phyloP scores from a whole-genome alignment of 1,140 invertebrate genomes.

The Cyphomyrmex costatus region DNA sequence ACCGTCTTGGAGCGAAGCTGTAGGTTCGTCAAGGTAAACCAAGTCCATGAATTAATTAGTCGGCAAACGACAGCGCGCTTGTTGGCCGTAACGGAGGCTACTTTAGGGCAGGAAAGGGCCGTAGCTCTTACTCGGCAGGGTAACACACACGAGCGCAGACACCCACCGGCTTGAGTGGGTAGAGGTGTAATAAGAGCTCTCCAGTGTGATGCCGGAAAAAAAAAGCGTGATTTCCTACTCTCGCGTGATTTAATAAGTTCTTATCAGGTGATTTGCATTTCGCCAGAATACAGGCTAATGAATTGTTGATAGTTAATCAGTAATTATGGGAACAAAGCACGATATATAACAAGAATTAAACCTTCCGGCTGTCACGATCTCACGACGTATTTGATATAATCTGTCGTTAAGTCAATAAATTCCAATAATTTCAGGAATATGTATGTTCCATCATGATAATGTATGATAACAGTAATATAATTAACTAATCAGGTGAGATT shows the following conservation, averaged over 20 bases:
- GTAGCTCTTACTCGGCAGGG: conserved; percentile 14
- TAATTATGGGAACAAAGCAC: conserved; percentile 7
- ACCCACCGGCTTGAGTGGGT: conserved; percentile 12
- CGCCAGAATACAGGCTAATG: conserved; percentile 1
- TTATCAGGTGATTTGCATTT: conserved; percentile 23
- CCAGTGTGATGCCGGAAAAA: neutral
- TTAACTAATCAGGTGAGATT: conserved; percentile 39
- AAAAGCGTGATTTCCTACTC: conserved; percentile 41
- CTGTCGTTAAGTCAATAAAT: conserved; percentile 17
- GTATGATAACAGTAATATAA: conserved; percentile 35
- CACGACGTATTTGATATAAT: conserved; percentile 29
- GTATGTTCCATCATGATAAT: conserved; percentile 11
- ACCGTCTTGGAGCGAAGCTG: conserved; percentile 64
- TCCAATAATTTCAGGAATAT: conserved; percentile 45
- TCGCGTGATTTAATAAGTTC: conserved; percentile 47
- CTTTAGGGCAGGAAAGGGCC: conserved; percentile 58
- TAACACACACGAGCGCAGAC: conserved; percentile 26
- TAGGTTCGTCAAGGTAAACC: conserved; percentile 71
- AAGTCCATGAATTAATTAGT: conserved; percentile 79
- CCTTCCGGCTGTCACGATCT: conserved; percentile 11
- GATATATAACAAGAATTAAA: conserved; percentile 18
- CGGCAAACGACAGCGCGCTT: conserved; percentile 69
- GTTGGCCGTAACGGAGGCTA: conserved; percentile 58
- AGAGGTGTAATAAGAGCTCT: conserved; percentile 46
- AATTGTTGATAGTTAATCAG: conserved; percentile 27